Evolutionary conservation across 2,797 vertebrate species (phyloP).

Genomic region (Clarias fuscus): DNA sequence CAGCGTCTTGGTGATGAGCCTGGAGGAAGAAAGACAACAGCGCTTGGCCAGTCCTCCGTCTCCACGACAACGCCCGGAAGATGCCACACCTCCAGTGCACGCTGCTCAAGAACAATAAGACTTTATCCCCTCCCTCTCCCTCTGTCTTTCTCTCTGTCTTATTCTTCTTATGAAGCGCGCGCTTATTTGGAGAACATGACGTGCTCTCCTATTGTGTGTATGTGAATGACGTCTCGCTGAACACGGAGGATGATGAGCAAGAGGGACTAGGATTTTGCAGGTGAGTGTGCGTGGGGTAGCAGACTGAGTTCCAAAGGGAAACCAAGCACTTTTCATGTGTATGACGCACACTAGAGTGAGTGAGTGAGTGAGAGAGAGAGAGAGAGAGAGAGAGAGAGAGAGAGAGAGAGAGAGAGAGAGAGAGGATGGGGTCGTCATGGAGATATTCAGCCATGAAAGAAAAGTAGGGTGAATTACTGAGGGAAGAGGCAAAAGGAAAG

Average conservation of each 20-base stretch:
- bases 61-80: conserved; percentile 62
- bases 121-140: conserved; percentile 58
- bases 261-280: conserved; percentile 50
- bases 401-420: conserved; percentile 35
- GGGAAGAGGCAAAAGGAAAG: conserved; percentile 33
- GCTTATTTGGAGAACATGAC: conserved; percentile 52
- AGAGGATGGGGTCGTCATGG: conserved; percentile 60
- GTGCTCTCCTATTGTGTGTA: conserved; percentile 33
- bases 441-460: conserved; percentile 56
- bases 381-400: conserved; percentile 41
- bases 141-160: conserved; percentile 34
- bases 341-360: conserved; percentile 53
- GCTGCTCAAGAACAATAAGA: conserved; percentile 62
- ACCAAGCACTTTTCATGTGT: conserved; percentile 57
- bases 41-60: conserved; percentile 57
- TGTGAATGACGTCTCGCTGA: conserved; percentile 53
- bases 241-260: conserved; percentile 44
- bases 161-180: conserved; percentile 49
- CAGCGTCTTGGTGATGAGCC: conserved; percentile 57
- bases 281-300: conserved; percentile 47
- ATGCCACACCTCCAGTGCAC: conserved; percentile 61
- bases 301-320: conserved; percentile 55
- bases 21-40: conserved; percentile 53
- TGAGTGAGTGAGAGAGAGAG: conserved; percentile 24
- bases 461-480: conserved; percentile 56